These are phyloP conservation scores for Eupleurogrammus muticus DNA, from an alignment of 2,797 vertebrate species.

Conservation along the genomic window DNA sequence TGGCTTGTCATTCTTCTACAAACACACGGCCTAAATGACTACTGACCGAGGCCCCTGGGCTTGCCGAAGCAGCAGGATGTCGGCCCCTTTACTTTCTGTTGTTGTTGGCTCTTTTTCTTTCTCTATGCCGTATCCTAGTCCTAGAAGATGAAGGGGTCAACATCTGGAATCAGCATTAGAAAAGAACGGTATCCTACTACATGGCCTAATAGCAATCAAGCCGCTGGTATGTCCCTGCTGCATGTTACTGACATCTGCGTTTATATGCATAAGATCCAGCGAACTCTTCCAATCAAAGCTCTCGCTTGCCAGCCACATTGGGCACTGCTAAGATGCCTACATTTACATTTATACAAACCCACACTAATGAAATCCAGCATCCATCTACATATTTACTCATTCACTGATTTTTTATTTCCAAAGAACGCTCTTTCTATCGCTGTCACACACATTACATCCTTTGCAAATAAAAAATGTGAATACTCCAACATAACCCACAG, in stretches of 20 bases:
- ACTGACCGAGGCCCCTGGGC: slow-evolving; percentile 66
- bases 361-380: slow-evolving; percentile 54
- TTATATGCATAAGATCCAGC: slow-evolving; percentile 49
- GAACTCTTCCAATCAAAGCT: slow-evolving; percentile 42
- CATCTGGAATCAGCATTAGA: slow-evolving; percentile 83
- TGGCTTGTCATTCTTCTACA: slow-evolving; percentile 76
- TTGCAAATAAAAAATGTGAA: slow-evolving; percentile 61
- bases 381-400: slow-evolving; percentile 40
- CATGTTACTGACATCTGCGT: slow-evolving; percentile 44
- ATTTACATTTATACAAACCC: slow-evolving; percentile 48
- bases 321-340: slow-evolving; percentile 25
- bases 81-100: slow-evolving; percentile 73
- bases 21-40: slow-evolving; percentile 73
- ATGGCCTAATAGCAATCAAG: slow-evolving; percentile 19
- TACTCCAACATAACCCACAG: slow-evolving; percentile 44
- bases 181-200: slow-evolving; percentile 53
- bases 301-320: slow-evolving; percentile 41
- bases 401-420: slow-evolving; percentile 35
- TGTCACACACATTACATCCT: slow-evolving; percentile 57
- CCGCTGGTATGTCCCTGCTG: slow-evolving; percentile 12
- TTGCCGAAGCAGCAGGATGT: slow-evolving; percentile 79
- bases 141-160: slow-evolving; percentile 71
- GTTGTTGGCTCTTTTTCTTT: slow-evolving; percentile 67
- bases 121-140: slow-evolving; percentile 51
- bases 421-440: slow-evolving; percentile 48